Evolutionary conservation across 2,888 invertebrate species (phyloP), one percentile per base, ranked within the genome.

Genomic region (Heliconius ismenius): DNA sequence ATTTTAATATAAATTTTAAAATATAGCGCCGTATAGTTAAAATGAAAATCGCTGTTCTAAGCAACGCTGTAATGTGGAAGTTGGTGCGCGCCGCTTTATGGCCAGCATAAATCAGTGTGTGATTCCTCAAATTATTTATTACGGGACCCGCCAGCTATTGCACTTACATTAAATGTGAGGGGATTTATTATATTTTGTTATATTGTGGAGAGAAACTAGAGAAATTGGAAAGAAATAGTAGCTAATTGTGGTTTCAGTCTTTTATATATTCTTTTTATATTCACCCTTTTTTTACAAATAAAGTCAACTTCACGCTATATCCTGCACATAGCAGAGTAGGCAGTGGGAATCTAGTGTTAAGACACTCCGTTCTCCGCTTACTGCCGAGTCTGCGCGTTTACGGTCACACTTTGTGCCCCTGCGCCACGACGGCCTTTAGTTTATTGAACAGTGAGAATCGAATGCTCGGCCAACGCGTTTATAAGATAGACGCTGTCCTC

Each of bases 91-190:
- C 79, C 82, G 80, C 81, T 83, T 84, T 83, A 84, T 83, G 81
- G 82, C 78, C 76, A 62, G 21, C 79, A 84, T 85, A 84, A 84
- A 84, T 85, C 83, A 81, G 36, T 69, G 73, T 81, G 82, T 83
- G 83, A 84, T 85, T 83, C 81, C 82, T 81, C 81, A 83, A 84
- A 84, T 84, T 84, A 83, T 84, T 84, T 84, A 85, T 82, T 82
- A 82, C 81, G 78, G 78, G 80, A 82, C 82, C 83, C 82, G 81
- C 75, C 76, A 76, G 80, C 81, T 81, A 81, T 79, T 82, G 79
- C 77, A 79, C 78, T 79, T 78, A 77, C 75, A 79, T 70, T 58
- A 70, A 54, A 70, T 70, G 70, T 77, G 76, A 64, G 72, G 62
- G 36, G 65, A 80, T 76, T 70, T 79, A 76, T 76, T 60, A 76